Conservation (phyloP, 2,888 invertebrate species). For the Eristalis intricaria region DNA sequence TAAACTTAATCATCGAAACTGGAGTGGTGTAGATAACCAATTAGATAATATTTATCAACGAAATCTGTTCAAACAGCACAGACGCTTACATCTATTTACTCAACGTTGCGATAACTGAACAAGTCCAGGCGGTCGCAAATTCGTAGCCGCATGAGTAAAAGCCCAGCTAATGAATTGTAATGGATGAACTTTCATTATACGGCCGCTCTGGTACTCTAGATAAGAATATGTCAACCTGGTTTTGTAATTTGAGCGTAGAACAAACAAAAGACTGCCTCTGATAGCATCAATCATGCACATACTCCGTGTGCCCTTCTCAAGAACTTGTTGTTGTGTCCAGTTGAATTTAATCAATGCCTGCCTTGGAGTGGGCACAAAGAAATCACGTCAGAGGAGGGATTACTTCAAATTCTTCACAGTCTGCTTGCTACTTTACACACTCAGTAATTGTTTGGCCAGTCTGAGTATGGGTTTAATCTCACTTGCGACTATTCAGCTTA, state of each 20-base stretch:
- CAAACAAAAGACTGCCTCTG: neutral
- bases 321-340: neutral
- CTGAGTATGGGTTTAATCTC: neutral
- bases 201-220: neutral
- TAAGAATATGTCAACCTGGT: neutral
- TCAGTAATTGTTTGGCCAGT: too few species aligned
- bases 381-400: neutral
- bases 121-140: neutral
- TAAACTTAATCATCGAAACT: neutral
- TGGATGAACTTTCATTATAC: neutral
- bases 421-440: neutral
- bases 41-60: neutral
- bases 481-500: neutral
- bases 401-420: neutral
- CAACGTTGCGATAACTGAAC: neutral
- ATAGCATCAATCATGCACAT: neutral
- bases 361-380: neutral
- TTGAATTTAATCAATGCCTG: neutral
- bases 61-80: neutral
- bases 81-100: neutral
- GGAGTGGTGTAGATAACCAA: neutral
- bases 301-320: neutral
- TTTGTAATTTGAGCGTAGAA: neutral
- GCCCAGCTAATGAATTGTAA: neutral
- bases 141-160: neutral